Evolutionary conservation across 2,888 invertebrate genomes (phyloP).

Genomic region (Morpho deidamia): DNA sequence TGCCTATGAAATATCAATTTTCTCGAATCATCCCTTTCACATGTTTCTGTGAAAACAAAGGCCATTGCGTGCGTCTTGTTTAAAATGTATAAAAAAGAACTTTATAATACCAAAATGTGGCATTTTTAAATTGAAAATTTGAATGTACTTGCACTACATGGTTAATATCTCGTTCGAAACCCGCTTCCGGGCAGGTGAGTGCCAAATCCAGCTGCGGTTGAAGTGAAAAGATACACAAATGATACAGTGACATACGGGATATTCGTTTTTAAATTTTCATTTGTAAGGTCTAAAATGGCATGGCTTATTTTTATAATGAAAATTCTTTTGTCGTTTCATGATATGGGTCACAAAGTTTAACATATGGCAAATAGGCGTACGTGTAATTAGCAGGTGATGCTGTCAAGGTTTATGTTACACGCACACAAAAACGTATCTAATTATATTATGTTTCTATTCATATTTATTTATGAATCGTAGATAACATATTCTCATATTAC

Average conservation of each 20-base stretch:
- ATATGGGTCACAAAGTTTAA: constrained; percentile 20
- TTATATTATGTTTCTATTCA: too few relatives aligned
- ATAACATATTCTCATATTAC: too few relatives aligned
- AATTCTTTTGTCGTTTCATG: constrained; percentile 6
- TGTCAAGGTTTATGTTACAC: constrained; percentile 5
- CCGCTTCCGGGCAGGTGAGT: constrained; percentile 23
- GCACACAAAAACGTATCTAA: background rate
- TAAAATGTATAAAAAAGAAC: too few relatives aligned
- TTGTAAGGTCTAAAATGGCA: constrained; percentile 6
- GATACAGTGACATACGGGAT: background rate
- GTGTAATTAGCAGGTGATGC: constrained; percentile 15
- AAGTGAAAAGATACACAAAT: background rate
- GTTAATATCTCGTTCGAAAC: constrained; percentile 15
- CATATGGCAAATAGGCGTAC: constrained; percentile 16
- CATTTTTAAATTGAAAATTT: constrained; percentile 1
- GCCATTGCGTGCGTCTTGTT: too few relatives aligned
- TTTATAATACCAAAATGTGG: background rate
- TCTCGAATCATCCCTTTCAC: too few relatives aligned
- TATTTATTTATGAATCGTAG: too few relatives aligned
- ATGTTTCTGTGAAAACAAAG: too few relatives aligned
- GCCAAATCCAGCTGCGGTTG: constrained; percentile 8
- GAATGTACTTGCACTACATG: constrained; percentile 8
- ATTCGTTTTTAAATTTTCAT: background rate
- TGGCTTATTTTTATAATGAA: background rate
- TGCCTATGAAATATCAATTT: too few relatives aligned